Evolutionary conservation across 2,797 vertebrate species (phyloP).

Genomic region (Mus spretus): DNA sequence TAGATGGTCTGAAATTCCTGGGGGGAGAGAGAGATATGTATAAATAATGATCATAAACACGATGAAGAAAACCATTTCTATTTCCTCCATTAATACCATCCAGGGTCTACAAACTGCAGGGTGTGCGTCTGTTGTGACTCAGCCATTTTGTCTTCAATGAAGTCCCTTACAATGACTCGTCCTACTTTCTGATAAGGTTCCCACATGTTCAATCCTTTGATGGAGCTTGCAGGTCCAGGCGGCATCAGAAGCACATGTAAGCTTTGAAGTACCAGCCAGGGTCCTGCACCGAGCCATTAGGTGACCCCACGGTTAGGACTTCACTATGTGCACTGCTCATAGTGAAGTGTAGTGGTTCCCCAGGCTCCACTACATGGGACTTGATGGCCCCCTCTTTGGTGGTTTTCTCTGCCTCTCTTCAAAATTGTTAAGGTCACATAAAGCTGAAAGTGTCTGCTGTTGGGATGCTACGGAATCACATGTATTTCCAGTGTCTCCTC

Average conservation of each 20-base stretch:
- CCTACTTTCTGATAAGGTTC: neutral
- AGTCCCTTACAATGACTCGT: neutral
- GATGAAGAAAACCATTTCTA: neutral
- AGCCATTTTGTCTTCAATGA: neutral
- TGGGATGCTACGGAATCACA: neutral
- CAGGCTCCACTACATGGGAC: neutral
- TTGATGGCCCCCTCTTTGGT: no score
- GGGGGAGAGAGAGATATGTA: fast-evolving
- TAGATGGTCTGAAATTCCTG: neutral
- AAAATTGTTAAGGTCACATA: neutral
- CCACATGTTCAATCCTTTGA: neutral
- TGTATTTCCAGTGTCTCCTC: neutral
- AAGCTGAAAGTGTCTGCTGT: neutral
- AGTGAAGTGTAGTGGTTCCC: no score
- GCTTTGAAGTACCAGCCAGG: neutral
- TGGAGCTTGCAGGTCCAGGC: neutral
- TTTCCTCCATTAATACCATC: neutral
- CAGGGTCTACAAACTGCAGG: neutral
- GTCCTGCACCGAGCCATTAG: neutral
- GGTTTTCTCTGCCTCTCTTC: neutral
- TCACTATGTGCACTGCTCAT: neutral
- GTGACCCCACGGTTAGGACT: neutral
- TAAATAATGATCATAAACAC: neutral
- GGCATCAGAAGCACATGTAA: neutral
- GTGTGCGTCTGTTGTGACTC: neutral